A percentile compares a stretch with the other conserved stretches of the same genome.
Evolutionary conservation across 2,113 vertebrate genomes (phyloP).

Genomic region (Cyanoramphus novaezelandiae): DNA sequence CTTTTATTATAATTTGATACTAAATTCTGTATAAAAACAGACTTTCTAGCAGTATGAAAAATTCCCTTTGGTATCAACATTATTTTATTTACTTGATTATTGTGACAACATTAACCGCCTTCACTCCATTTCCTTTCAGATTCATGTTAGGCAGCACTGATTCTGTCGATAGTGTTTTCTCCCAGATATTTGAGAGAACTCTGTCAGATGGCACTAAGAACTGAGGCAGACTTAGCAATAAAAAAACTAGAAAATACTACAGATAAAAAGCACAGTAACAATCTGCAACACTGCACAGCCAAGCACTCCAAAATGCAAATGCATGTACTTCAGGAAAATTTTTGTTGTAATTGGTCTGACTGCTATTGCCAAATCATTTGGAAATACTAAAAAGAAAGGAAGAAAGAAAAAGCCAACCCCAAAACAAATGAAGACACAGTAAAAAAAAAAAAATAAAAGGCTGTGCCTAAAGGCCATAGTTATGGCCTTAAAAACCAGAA

Average conservation of each 20-base stretch:
- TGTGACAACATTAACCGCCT: not conserved
- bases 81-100: not conserved
- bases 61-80: not conserved
- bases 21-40: not conserved
- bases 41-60: not conserved
- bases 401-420: not conserved
- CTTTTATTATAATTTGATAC: not conserved
- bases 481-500: not conserved
- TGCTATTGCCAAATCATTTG: not conserved
- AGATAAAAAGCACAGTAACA: not conserved
- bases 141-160: not conserved
- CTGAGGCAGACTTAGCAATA: not conserved
- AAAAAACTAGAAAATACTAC: not conserved
- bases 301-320: constrained; percentile 5
- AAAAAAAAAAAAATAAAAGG: not conserved
- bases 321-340: not conserved
- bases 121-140: not conserved
- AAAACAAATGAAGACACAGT: not conserved
- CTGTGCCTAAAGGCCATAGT: not conserved
- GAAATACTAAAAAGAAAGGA: not conserved
- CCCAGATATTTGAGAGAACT: not conserved
- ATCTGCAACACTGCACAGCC: not conserved
- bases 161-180: not conserved
- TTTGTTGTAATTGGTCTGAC: not conserved
- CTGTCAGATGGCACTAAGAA: not conserved